A percentile compares a stretch with the other conserved stretches of the same genome.
Evolutionary conservation across 1,140 invertebrate species (phyloP).

Genomic region (Gonioctena quinquepunctata): DNA sequence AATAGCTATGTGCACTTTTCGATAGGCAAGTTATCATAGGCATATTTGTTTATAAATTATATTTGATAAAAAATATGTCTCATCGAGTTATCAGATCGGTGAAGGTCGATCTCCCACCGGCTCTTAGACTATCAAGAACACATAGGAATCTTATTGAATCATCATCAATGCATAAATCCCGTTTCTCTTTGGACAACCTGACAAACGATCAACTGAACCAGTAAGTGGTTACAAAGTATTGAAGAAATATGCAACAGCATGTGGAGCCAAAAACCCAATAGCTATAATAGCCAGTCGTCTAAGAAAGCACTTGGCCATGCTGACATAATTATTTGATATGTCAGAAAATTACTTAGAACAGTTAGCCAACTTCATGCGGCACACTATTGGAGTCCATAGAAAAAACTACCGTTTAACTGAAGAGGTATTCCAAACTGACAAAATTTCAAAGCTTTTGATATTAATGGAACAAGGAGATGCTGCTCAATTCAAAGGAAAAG

Average conservation of each 20-base stretch:
- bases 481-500: conserved; percentile 42
- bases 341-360: conserved; percentile 44
- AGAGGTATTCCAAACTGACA: conserved; percentile 38
- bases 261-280: conserved; percentile 7
- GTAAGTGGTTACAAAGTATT: conserved; percentile 22
- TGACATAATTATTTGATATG: conserved; percentile 47
- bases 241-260: conserved; percentile 13
- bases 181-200: conserved; percentile 24
- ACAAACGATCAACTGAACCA: neutral
- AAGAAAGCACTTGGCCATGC: conserved; percentile 43
- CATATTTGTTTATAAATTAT: no score
- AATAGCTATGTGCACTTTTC: no score
- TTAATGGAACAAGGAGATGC: conserved; percentile 45
- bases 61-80: no score
- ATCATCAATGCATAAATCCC: conserved; percentile 19
- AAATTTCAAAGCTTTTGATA: conserved; percentile 37
- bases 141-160: conserved; percentile 18
- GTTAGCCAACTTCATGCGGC: conserved; percentile 43
- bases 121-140: conserved; percentile 13
- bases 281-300: neutral
- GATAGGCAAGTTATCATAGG: no score
- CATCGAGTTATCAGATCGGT: no score
- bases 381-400: conserved; percentile 17
- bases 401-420: neutral
- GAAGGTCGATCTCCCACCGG: no score